Conservation (phyloP, 2,113 vertebrate species). For the Rafetus swinhoei region DNA sequence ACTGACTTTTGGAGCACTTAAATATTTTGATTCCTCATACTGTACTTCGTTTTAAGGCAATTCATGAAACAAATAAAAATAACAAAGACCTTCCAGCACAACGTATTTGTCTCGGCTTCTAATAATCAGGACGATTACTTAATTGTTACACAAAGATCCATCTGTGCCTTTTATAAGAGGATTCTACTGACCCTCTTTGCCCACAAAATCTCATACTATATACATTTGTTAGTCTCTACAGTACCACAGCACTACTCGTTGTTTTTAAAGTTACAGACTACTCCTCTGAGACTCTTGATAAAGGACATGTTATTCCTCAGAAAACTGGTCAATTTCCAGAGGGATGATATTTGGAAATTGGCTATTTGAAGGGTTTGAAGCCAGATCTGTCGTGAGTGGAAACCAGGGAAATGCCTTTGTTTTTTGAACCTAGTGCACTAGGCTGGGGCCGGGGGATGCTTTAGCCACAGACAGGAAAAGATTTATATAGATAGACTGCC, state of each 20-base stretch:
- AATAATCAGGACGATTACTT: accelerated
- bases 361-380: neutral
- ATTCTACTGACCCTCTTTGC: neutral
- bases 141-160: neutral
- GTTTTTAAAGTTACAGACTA: no score
- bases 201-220: no score
- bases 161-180: neutral
- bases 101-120: neutral
- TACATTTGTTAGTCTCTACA: no score
- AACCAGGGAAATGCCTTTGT: neutral
- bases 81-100: accelerated
- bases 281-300: neutral
- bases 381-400: neutral
- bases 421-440: neutral
- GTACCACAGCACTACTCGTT: no score
- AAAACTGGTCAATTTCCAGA: neutral
- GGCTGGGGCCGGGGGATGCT: no score
- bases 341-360: neutral
- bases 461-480: neutral
- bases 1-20: constrained; percentile 1
- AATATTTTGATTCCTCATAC: constrained; percentile 12
- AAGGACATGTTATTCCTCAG: accelerated
- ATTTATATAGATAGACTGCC: no score
- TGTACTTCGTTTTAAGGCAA: neutral
- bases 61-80: neutral